Evolutionary conservation across 2,797 vertebrate genomes (phyloP).

Genomic region (Eidolon dupreanum): DNA sequence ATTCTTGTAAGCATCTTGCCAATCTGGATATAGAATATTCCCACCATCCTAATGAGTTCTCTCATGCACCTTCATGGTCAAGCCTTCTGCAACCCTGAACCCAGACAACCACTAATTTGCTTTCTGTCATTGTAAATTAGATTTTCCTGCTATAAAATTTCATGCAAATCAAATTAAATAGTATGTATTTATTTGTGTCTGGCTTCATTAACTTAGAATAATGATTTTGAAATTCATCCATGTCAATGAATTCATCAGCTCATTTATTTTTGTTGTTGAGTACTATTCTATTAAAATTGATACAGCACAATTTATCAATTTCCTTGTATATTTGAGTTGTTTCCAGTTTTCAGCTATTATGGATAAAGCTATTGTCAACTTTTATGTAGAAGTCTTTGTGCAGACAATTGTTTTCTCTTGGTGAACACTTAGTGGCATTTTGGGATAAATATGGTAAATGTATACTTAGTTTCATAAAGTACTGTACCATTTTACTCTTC

Average conservation of each 20-base stretch:
- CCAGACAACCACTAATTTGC: not conserved
- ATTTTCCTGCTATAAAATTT: not conserved
- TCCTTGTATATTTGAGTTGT: not conserved
- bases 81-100: not conserved
- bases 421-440: not conserved
- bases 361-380: not conserved
- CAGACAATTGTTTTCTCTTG: constrained; percentile 14
- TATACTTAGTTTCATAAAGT: not conserved
- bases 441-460: not conserved
- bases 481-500: not conserved
- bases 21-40: not conserved
- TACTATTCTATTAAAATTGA: not conserved
- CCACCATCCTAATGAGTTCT: not conserved
- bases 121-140: not conserved
- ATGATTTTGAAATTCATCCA: not conserved
- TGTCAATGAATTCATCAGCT: not conserved
- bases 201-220: not conserved
- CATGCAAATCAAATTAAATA: not conserved
- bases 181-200: not conserved
- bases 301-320: not conserved
- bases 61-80: not conserved
- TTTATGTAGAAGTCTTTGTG: not conserved
- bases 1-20: not conserved
- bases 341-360: not conserved
- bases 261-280: not conserved